These are phyloP conservation scores for Tenthredo notha DNA, from an alignment of 2,888 invertebrate genomes.

Conservation along the genomic window DNA sequence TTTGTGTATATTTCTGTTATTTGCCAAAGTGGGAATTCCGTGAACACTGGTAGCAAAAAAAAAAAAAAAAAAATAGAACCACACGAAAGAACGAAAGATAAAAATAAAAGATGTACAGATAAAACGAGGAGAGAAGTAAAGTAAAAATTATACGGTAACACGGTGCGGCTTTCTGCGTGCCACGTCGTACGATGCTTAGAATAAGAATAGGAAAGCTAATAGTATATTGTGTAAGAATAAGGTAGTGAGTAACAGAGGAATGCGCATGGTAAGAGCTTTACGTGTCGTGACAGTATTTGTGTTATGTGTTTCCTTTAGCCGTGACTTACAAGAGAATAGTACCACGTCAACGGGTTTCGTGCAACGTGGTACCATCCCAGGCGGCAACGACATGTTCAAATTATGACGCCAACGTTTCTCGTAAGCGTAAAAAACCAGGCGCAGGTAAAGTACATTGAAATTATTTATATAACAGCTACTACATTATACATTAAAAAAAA, in stretches of 20 bases:
- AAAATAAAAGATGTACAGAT: not conserved
- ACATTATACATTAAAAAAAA: conserved; percentile 7
- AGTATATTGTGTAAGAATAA: conserved; percentile 3
- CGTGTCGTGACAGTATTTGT: conserved; percentile 61
- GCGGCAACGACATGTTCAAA: conserved; percentile 71
- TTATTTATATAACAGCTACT: conserved; percentile 4
- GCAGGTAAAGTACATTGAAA: conserved; percentile 78
- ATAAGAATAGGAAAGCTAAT: conserved; percentile 13
- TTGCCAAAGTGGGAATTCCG: not conserved
- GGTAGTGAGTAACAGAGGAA: conserved; percentile 24
- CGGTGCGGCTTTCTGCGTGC: conserved; percentile 9
- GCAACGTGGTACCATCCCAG: conserved; percentile 61
- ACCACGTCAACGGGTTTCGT: conserved; percentile 71
- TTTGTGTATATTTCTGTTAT: not conserved
- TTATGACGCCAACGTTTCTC: conserved; percentile 75
- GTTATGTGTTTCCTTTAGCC: conserved; percentile 81
- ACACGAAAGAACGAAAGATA: not conserved
- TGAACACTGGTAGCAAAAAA: not conserved
- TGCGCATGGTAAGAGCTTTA: conserved; percentile 55
- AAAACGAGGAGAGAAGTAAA: not conserved
- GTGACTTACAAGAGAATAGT: conserved; percentile 90
- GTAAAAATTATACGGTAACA: conserved; percentile 1
- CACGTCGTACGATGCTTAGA: conserved; percentile 6
- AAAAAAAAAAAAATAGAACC: too few relatives aligned
- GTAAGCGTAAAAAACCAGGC: conserved; percentile 89